Conservation (phyloP, 2,888 invertebrate genomes). For the Protonemura montana region DNA sequence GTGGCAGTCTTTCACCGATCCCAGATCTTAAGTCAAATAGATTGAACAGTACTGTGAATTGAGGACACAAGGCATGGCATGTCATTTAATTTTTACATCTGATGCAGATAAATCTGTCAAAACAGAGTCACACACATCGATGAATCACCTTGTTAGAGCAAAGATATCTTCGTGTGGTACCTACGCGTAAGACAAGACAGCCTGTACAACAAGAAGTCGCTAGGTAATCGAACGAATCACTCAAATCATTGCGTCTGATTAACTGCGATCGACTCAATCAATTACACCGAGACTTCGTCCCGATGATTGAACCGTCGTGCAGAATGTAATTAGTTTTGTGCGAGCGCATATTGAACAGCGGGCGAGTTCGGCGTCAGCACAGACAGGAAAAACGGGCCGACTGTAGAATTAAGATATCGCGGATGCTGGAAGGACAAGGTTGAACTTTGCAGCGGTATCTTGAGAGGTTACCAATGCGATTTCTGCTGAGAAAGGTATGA, state of each 20-base stretch:
- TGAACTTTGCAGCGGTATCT: not conserved
- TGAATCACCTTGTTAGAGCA: not conserved
- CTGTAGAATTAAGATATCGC: too few relatives aligned
- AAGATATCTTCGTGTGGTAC: not conserved
- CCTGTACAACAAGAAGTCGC: too few relatives aligned
- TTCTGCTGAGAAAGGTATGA: not conserved
- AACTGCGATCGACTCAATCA: not conserved
- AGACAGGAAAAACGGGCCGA: too few relatives aligned
- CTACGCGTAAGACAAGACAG: not conserved
- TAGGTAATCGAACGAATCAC: not conserved
- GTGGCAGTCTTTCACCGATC: too few relatives aligned
- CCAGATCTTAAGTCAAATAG: too few relatives aligned
- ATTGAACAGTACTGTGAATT: too few relatives aligned
- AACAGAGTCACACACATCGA: not conserved
- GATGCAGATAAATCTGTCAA: not conserved
- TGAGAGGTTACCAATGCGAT: not conserved
- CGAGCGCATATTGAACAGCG: not conserved
- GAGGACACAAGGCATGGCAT: too few relatives aligned
- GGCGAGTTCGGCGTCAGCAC: not conserved
- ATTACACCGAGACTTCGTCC: not conserved
- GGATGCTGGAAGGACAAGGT: not conserved
- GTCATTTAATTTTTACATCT: not conserved
- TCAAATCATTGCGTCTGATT: slow-evolving; percentile 2
- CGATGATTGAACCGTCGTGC: slow-evolving; percentile 19
- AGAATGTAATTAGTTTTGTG: not conserved